Evolutionary conservation across 2,888 invertebrate genomes (phyloP), one percentile per base, ranked within the genome.

Genomic region (Pachymerium ferrugineum): DNA sequence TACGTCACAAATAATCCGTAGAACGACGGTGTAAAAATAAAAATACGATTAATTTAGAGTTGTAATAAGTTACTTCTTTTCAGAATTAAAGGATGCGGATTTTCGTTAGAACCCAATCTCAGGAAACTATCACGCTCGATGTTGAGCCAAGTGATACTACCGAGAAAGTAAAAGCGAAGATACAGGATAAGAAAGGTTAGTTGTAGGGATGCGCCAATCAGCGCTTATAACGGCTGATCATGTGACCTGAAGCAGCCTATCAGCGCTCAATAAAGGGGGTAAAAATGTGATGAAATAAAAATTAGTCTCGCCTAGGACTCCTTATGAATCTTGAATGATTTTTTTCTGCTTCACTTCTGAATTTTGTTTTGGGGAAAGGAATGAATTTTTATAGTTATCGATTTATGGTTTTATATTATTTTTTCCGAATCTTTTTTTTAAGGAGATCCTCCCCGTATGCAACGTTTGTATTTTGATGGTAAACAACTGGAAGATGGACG

Each of bases 1-100:
- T 99, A 98, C 84, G 97, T 99, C 16, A 98, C 98, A 0, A 99
- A 99, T 84, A 94, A 98, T 85, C 99, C 99, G 0, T 99, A 99
- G 84, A 99, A 99, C 85, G 99, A 99, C 86, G 99, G 99, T 99
- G 77, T 98, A 88, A 89, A 54, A 35, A 73, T 54, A 35, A 35
- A 35, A 35, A n/a, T n/a, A n/a, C n/a, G n/a, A n/a, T n/a, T n/a
- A n/a, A n/a, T n/a, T n/a, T n/a, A n/a, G n/a, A n/a, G n/a, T n/a
- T n/a, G n/a, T n/a, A n/a, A n/a, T n/a, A n/a, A n/a, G n/a, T 67
- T 25, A 16, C 3, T 67, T 29, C 12, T 67, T 67, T 29, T 28
- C 12, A 12, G 67, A 19, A n/a, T n/a, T 3, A 19, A 16, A 75
- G 62, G 16, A 95, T 95, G 95, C 97, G 97, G 88, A 97, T 97